Base-by-base conservation (phyloP, 2,797 vertebrate species). In the Gymnoscopelus microlampas region DNA sequence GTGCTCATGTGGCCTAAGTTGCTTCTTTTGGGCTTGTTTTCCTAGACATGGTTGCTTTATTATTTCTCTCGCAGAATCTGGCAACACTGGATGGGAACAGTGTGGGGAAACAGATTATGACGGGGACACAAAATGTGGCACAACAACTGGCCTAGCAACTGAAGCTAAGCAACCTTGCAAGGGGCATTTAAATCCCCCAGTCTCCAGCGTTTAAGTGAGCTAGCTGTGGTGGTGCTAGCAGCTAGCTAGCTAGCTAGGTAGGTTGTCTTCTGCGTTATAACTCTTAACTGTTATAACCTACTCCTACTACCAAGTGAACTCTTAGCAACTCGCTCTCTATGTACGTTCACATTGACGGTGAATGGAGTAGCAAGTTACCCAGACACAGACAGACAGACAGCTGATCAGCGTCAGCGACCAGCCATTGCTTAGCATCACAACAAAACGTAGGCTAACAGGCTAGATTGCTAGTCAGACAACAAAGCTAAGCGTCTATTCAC, bases 391-490 rank as follows among this genome's bases (percentile, higher is more conserved):
- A 44, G 73, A 54, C 75, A 2, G 51, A 66, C 64, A 15, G 39
- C 39, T n/a, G 73, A 80, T 76, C 4, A 71, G 70, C 74, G 78
- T 76, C 4, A 71, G 70, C 74, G 78, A 82, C 66, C 84, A 85
- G 90, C 90, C 88, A 85, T 90, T 89, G 73, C 86, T 89, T 77
- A 79, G 81, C 78, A 91, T 89, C 87, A 91, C 66, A 90, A 92
- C 82, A 92, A 82, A 88, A 91, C 87, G 88, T 81, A 91, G 81
- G 85, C 88, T 89, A 87, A 80, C 71, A 72, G 63, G 86, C 86
- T 87, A 77, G 88, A 65, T 80, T 76, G 83, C 44, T 55, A 67
- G 57, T 73, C 66, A 85, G 83, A 91, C 84, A 90, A 91, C 87
- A 91, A 91, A 89, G 85, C 66, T 54, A n/a, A 75, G 72, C 58